These are phyloP conservation scores for Yponomeuta sedellus DNA, from an alignment of 2,888 invertebrate genomes.

Conservation along the genomic window DNA sequence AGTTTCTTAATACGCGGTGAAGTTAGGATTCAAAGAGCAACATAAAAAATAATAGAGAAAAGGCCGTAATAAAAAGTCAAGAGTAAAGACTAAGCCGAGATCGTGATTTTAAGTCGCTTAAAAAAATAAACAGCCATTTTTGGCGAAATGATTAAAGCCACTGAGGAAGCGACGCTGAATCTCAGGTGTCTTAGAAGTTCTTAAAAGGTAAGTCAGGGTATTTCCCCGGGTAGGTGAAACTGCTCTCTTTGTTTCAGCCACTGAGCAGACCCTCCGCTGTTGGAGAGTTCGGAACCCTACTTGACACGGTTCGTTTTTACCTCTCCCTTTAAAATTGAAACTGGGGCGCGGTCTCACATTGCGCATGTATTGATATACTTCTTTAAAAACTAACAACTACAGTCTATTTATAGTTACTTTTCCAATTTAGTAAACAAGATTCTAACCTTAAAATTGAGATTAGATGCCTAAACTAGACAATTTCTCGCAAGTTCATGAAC, in stretches of 20 bases:
- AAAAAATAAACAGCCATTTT: conserved; percentile 11
- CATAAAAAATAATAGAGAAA: neutral
- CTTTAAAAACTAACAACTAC: conserved; percentile 40
- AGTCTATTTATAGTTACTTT: neutral
- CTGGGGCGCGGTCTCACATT: conserved; percentile 49
- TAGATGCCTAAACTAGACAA: no score
- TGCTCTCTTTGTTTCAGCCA: conserved; percentile 65
- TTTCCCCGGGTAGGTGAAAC: conserved; percentile 27
- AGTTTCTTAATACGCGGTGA: neutral
- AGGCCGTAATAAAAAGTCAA: neutral
- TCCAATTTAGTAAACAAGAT: no score
- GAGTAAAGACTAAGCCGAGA: neutral
- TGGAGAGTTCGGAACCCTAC: conserved; percentile 61
- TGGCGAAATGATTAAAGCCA: conserved; percentile 11
- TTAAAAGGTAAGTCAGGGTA: conserved; percentile 32
- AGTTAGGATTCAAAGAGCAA: neutral
- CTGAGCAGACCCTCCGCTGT: conserved; percentile 54
- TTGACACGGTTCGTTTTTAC: conserved; percentile 71
- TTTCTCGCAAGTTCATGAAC: no score
- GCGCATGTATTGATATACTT: conserved; percentile 42
- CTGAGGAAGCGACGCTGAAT: conserved; percentile 35
- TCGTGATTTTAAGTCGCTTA: neutral
- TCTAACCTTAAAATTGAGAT: no score
- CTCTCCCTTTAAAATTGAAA: conserved; percentile 62
- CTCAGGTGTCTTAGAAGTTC: conserved; percentile 51